Evolutionary conservation across 2,888 invertebrate species (phyloP).

Genomic region (Ophonus ardosiacus): DNA sequence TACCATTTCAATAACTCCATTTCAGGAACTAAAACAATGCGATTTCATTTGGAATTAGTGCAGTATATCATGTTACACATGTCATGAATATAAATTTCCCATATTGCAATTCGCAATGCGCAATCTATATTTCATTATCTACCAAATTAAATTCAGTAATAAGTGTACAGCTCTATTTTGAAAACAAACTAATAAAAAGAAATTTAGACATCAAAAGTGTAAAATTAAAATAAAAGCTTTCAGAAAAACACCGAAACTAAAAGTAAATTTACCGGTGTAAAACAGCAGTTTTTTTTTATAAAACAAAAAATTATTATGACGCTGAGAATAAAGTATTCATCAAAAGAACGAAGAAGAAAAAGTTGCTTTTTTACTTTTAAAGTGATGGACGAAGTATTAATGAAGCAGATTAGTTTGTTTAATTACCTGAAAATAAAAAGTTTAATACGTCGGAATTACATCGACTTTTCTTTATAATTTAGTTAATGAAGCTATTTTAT

Average conservation of each 20-base stretch:
- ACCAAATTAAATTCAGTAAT: not conserved
- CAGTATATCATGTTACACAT: not conserved
- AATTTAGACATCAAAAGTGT: not conserved
- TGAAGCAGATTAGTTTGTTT: not conserved
- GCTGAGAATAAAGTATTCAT: slow-evolving; percentile 5
- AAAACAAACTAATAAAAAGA: not conserved
- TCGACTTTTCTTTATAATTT: not conserved
- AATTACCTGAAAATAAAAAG: not conserved
- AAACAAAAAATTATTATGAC: slow-evolving; percentile 19
- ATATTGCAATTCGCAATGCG: not conserved
- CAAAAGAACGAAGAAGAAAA: slow-evolving; percentile 1
- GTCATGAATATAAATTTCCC: not conserved
- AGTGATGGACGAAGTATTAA: not conserved
- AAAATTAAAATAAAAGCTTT: not conserved
- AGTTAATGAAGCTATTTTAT: slow-evolving; percentile 5
- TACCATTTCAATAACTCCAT: not conserved
- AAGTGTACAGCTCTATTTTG: not conserved
- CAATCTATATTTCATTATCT: not conserved
- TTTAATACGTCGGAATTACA: not conserved
- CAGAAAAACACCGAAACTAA: not conserved
- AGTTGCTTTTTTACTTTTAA: slow-evolving; percentile 1
- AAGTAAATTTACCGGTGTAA: slow-evolving; percentile 8
- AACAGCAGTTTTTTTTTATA: not conserved
- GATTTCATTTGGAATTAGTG: not conserved
- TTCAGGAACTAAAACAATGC: not conserved